Percentiles rank a stretch among this genome's conserved stretches.
These are phyloP conservation scores for Nesoenas mayeri DNA, from an alignment of 2,113 vertebrate species.

Conservation along the genomic window DNA sequence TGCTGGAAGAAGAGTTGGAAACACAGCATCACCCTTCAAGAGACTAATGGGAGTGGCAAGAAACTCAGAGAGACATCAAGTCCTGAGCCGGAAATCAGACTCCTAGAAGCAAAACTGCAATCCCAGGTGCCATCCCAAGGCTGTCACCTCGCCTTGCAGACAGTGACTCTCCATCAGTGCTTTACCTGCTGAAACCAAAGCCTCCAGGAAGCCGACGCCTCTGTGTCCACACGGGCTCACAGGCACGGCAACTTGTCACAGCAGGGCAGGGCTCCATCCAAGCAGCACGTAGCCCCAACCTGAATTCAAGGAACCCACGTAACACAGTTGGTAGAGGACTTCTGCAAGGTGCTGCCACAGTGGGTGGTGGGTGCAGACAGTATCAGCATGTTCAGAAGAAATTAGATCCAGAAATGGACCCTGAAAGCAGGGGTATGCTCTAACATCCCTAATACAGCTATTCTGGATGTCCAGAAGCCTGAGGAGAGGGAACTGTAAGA, in stretches of 20 bases:
- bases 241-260: background rate
- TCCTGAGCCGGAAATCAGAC: background rate
- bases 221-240: background rate
- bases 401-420: background rate
- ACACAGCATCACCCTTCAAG: fast-evolving
- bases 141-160: background rate
- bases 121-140: background rate
- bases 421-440: background rate
- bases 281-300: fast-evolving
- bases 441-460: background rate
- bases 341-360: background rate
- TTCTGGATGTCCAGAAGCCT: background rate
- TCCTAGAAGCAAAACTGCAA: background rate
- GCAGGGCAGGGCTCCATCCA: background rate
- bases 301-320: background rate
- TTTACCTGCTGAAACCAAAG: background rate
- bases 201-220: fast-evolving
- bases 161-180: background rate
- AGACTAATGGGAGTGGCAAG: background rate
- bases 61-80: background rate
- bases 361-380: fast-evolving
- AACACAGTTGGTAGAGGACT: background rate
- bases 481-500: background rate
- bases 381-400: background rate
- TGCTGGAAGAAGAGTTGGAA: background rate